Evolutionary conservation across 2,888 invertebrate species (phyloP).

Genomic region (Allygus modestus): DNA sequence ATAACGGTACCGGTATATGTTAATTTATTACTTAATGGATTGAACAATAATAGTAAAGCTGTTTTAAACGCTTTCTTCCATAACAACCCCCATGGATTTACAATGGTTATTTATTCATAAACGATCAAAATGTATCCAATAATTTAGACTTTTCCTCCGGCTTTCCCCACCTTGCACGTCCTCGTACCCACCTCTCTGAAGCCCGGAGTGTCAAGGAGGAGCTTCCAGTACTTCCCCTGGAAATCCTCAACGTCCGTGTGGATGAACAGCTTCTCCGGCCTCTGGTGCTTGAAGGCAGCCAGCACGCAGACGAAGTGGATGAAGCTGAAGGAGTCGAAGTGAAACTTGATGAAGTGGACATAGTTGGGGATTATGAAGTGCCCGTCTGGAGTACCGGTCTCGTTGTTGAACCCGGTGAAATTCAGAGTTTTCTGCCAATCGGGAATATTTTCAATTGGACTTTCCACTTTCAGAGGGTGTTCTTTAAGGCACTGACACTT

Average conservation of each 20-base stretch:
- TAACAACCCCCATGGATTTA: too few relatives aligned
- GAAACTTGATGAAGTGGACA: slow-evolving; percentile 72
- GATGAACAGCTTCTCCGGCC: slow-evolving; percentile 71
- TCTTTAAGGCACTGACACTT: neutral
- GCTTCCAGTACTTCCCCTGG: slow-evolving; percentile 69
- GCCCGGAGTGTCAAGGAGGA: slow-evolving; percentile 64
- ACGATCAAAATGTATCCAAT: too few relatives aligned
- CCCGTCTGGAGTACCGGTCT: slow-evolving; percentile 68
- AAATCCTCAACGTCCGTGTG: slow-evolving; percentile 71
- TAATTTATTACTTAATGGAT: too few relatives aligned
- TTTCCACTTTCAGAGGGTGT: neutral
- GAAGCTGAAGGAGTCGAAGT: slow-evolving; percentile 66
- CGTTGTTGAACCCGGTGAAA: slow-evolving; percentile 69
- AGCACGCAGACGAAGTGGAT: slow-evolving; percentile 69
- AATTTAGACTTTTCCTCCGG: too few relatives aligned
- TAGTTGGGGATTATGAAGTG: slow-evolving; percentile 71
- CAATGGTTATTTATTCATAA: too few relatives aligned
- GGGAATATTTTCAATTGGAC: slow-evolving; percentile 13
- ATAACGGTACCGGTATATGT: too few relatives aligned
- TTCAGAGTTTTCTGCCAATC: slow-evolving; percentile 54
- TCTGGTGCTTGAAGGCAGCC: slow-evolving; percentile 70
- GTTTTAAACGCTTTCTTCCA: too few relatives aligned
- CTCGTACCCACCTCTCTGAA: slow-evolving; percentile 66
- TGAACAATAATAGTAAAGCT: too few relatives aligned
- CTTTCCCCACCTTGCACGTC: too few relatives aligned